Percentiles rank a stretch among this genome's conserved stretches.
These are phyloP conservation scores for Camponotus vicinus DNA, from an alignment of 1,140 invertebrate species.

Conservation along the genomic window DNA sequence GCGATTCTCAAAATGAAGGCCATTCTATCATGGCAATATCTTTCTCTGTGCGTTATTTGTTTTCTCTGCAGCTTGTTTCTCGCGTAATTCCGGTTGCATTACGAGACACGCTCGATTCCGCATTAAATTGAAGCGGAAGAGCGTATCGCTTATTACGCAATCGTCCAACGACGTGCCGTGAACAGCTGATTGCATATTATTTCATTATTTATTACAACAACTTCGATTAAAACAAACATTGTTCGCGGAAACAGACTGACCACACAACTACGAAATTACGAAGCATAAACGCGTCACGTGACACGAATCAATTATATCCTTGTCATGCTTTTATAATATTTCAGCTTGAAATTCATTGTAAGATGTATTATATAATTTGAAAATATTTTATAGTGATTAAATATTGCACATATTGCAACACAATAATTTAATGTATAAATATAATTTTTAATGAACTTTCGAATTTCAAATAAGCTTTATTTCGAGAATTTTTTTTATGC, in stretches of 20 bases:
- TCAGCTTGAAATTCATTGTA: neutral
- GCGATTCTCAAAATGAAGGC: slow-evolving; percentile 4
- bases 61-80: neutral
- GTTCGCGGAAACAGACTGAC: neutral
- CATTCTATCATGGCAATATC: slow-evolving; percentile 8
- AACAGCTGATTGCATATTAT: slow-evolving; percentile 42
- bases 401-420: neutral
- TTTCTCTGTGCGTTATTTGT: slow-evolving; percentile 17
- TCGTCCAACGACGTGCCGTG: neutral
- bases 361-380: neutral
- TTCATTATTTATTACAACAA: slow-evolving; percentile 21
- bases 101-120: slow-evolving; percentile 11
- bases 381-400: neutral
- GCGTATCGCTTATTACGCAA: slow-evolving; percentile 22
- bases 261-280: slow-evolving; percentile 32
- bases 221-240: slow-evolving; percentile 54
- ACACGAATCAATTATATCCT: neutral
- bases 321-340: neutral
- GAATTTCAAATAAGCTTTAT: neutral
- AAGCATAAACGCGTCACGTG: neutral
- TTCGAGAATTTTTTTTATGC: neutral
- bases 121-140: slow-evolving; percentile 52
- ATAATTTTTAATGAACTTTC: neutral
- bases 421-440: neutral
- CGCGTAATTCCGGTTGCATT: slow-evolving; percentile 1